A percentile compares a stretch with the other conserved stretches of the same genome.
These are phyloP conservation scores for Troglohyphantes excavatus DNA, from an alignment of 2,888 invertebrate species.

Conservation along the genomic window DNA sequence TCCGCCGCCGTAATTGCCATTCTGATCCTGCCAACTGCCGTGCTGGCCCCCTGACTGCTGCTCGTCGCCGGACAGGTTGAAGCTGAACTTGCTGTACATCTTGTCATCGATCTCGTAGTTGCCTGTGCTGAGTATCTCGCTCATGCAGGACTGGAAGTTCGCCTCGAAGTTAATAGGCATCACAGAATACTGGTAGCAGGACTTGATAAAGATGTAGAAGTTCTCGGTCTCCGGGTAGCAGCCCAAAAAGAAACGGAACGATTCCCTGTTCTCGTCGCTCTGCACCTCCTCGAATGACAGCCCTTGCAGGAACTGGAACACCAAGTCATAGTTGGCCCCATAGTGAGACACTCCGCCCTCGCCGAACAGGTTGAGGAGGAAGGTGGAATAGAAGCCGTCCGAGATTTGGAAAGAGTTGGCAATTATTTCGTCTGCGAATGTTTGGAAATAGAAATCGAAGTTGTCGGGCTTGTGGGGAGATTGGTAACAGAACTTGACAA, in stretches of 20 bases:
- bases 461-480: neutral
- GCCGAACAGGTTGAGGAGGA: neutral
- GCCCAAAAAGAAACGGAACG: constrained; percentile 14
- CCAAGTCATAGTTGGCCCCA: neutral
- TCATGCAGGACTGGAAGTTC: constrained; percentile 13
- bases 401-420: neutral
- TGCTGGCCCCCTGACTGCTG: neutral
- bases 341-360: neutral
- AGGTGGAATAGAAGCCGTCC: neutral
- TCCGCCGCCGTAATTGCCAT: neutral
- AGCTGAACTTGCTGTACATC: neutral
- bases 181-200: constrained; percentile 1
- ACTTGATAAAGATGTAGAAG: constrained; percentile 10
- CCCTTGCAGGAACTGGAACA: neutral
- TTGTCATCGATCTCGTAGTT: neutral
- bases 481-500: constrained; percentile 17
- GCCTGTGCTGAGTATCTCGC: neutral
- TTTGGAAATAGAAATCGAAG: neutral
- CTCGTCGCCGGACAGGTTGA: constrained; percentile 4
- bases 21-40: neutral
- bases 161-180: constrained; percentile 12
- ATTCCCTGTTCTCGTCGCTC: neutral
- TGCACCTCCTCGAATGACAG: constrained; percentile 9
- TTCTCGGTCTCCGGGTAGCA: constrained; percentile 9
- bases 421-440: neutral